These are phyloP conservation scores for Meliscaeva auricollis DNA, from an alignment of 2,888 invertebrate genomes.

Conservation along the genomic window DNA sequence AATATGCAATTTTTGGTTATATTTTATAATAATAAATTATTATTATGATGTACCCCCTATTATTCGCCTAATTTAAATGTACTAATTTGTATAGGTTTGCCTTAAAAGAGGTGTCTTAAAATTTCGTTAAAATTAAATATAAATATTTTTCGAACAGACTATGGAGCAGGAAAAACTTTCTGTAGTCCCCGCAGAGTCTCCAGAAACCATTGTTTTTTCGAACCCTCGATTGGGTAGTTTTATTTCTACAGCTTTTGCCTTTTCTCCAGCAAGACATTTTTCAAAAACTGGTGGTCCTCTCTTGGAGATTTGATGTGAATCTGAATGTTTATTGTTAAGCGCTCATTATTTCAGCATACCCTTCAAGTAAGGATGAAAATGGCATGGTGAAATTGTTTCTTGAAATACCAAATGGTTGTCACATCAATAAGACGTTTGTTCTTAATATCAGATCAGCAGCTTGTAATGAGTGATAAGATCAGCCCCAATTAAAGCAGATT, in stretches of 20 bases:
- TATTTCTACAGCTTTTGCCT: not conserved
- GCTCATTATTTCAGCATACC: not conserved
- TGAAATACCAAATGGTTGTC: not conserved
- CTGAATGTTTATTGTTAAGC: not conserved
- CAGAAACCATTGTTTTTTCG: conserved; percentile 1
- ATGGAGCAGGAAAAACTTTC: no score
- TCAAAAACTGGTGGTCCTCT: not conserved
- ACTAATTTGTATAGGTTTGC: no score
- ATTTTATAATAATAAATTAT: no score
- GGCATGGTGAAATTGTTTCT: not conserved
- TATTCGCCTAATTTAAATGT: no score
- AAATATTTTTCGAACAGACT: no score
- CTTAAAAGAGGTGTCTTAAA: no score
- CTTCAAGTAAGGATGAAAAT: not conserved
- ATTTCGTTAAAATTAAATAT: no score
- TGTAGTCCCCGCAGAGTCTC: conserved; percentile 25
- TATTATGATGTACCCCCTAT: no score
- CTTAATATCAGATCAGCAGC: not conserved
- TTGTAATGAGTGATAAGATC: conserved; percentile 1
- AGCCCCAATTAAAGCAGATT: not conserved
- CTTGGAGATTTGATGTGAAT: not conserved
- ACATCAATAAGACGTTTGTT: conserved; percentile 2
- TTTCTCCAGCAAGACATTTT: not conserved
- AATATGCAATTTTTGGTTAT: no score
- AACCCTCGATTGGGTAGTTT: not conserved